Base-by-base conservation (phyloP, 1,140 invertebrate genomes). In the Acromyrmex heyeri region DNA sequence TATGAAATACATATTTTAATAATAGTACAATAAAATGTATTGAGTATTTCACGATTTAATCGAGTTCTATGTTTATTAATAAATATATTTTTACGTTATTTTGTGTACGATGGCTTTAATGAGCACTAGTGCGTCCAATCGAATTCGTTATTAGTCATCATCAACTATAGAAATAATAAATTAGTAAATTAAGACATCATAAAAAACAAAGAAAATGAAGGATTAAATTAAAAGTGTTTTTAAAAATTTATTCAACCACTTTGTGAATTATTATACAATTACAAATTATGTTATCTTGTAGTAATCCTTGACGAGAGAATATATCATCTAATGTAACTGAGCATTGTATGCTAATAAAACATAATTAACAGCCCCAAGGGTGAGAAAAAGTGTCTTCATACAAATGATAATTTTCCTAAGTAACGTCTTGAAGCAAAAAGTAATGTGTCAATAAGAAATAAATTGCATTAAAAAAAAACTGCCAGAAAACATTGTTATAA, bases 341-440 rank as follows among this genome's bases (percentile, higher is more conserved):
- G 14, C 6, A 53, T 72, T 38, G 53, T 57, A 57, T 59, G 27
- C 14, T 55, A 75, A 75, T 57, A 75, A 38, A 34, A 34, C 6
- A 73, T 30, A 73, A 55, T 30, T 14, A 6, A 57, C 14, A 21
- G 6, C 2, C 10, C 14, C n/a, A 59, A 75, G 14, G 14, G 21
- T 75, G 27, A 57, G 7, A 57, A 73, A n/a, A 62, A n/a, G n/a
- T 44, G 3, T 44, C 10, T 75, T 75, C 6, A 34, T 38, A 10
- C 3, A 21, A 57, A 57, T 34, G 14, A 38, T 2, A 57, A 55
- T 57, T 57, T 8, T 75, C 55, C 27, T 73, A 55, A 38, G 57
- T 57, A 57, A 38, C 7, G 4, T 18, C 3, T 59, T 38, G 12
- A 16, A 38, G n/a, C n/a, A 24, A 14, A 76, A 57, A 59, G 14